Evolutionary conservation across 2,888 invertebrate species (phyloP).

Genomic region (Ormyrus pomaceus): DNA sequence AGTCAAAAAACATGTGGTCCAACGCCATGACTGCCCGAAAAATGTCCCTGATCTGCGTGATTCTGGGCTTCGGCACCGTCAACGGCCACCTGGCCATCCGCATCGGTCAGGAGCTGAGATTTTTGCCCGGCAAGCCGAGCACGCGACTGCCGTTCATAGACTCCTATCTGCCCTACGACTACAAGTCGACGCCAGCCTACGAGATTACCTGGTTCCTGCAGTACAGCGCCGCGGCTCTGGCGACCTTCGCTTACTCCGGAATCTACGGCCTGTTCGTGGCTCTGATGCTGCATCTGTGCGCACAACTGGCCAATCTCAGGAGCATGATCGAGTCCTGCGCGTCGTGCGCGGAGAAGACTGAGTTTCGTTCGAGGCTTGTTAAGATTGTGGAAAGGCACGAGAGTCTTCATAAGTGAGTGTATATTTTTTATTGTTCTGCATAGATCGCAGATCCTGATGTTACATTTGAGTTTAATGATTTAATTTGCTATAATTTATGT

Average conservation of each 20-base stretch:
- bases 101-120: too few species aligned
- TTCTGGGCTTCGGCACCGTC: not conserved
- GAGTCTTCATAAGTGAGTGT: not conserved
- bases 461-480: not conserved
- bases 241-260: slow-evolving; percentile 61
- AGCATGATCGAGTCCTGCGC: not conserved
- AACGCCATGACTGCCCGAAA: slow-evolving; percentile 12
- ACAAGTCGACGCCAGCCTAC: slow-evolving; percentile 58
- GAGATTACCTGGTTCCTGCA: slow-evolving; percentile 64
- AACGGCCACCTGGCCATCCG: too few species aligned
- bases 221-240: slow-evolving; percentile 57
- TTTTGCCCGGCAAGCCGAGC: not conserved
- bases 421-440: not conserved
- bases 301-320: slow-evolving; percentile 59
- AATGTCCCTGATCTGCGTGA: slow-evolving; percentile 21
- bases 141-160: slow-evolving; percentile 60
- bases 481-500: not conserved
- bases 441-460: not conserved
- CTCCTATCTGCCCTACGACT: slow-evolving; percentile 63
- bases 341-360: not conserved
- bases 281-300: slow-evolving; percentile 64
- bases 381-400: slow-evolving; percentile 5
- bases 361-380: not conserved
- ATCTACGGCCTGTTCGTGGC: slow-evolving; percentile 62
- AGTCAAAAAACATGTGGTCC: slow-evolving; percentile 22